phyloP scores from a whole-genome alignment of 2,113 vertebrate genomes.

The Climacteris rufus region DNA sequence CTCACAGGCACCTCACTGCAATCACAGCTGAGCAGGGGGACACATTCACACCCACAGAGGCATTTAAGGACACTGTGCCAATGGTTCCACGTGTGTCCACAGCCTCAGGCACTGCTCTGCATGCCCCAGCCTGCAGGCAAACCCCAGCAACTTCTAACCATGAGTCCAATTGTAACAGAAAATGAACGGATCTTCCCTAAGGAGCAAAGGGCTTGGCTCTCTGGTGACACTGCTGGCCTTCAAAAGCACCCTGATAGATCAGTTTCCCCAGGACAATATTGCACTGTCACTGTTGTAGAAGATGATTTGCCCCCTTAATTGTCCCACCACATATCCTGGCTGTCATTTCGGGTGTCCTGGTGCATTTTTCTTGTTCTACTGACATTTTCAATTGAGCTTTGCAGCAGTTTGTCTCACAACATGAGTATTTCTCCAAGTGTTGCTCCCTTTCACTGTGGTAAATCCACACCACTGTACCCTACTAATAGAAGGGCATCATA shows the following conservation, averaged over 20 bases:
- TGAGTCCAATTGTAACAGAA: accelerated
- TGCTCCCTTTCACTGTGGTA: neutral
- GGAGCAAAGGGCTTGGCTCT: neutral
- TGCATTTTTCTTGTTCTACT: neutral
- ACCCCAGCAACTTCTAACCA: neutral
- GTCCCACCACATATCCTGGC: neutral
- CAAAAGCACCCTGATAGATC: neutral
- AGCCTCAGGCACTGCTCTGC: neutral
- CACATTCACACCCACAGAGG: neutral
- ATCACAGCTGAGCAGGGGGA: too few species aligned
- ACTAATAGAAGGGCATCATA: neutral
- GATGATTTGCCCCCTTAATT: neutral
- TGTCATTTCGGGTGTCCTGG: neutral
- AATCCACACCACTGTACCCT: neutral
- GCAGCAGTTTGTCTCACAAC: neutral
- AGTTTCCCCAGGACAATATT: neutral
- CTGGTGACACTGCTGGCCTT: neutral
- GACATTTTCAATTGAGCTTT: neutral
- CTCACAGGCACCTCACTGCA: too few species aligned
- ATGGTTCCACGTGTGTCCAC: accelerated
- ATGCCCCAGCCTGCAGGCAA: neutral
- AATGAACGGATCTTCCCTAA: accelerated
- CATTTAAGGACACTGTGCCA: accelerated
- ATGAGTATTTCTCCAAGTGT: neutral
- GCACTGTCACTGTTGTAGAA: neutral